A percentile compares a stretch with the other conserved stretches of the same genome.
Evolutionary conservation across 1,140 invertebrate genomes (phyloP).

Genomic region (Geopemphigus sp.): DNA sequence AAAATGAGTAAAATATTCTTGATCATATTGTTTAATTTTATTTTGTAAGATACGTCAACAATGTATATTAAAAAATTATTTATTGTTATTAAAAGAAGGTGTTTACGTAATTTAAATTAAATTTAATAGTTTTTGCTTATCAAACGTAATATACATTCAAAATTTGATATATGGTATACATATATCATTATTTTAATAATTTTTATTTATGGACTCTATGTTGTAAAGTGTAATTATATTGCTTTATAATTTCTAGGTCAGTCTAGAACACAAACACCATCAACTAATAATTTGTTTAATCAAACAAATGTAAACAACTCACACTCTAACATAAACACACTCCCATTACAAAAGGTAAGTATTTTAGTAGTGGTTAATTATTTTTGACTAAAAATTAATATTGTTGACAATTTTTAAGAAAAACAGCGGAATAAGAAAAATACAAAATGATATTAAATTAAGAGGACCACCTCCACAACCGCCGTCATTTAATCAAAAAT

Average conservation of each 20-base stretch:
- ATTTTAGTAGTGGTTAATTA: neutral
- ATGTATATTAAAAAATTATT: too few relatives aligned
- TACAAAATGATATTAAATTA: conserved; percentile 54
- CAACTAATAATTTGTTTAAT: conserved; percentile 21
- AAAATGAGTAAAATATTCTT: too few relatives aligned
- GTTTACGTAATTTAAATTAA: too few relatives aligned
- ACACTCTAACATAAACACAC: conserved; percentile 30
- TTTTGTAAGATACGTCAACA: too few relatives aligned
- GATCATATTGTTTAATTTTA: too few relatives aligned
- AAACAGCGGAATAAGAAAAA: conserved; percentile 50
- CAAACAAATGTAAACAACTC: conserved; percentile 3
- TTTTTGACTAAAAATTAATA: neutral
- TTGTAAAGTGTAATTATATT: neutral
- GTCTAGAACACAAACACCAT: neutral
- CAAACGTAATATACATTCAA: too few relatives aligned
- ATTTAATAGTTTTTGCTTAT: too few relatives aligned
- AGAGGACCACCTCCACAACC: conserved; percentile 61
- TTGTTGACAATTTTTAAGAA: conserved; percentile 33
- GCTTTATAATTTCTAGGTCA: neutral
- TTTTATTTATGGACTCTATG: neutral
- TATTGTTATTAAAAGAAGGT: too few relatives aligned
- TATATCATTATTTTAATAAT: neutral
- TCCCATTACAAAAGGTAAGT: conserved; percentile 36
- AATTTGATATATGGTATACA: neutral
- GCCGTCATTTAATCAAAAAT: conserved; percentile 60